phyloP scores from a whole-genome alignment of 2,113 vertebrate genomes.

The Physeter macrocephalus region DNA sequence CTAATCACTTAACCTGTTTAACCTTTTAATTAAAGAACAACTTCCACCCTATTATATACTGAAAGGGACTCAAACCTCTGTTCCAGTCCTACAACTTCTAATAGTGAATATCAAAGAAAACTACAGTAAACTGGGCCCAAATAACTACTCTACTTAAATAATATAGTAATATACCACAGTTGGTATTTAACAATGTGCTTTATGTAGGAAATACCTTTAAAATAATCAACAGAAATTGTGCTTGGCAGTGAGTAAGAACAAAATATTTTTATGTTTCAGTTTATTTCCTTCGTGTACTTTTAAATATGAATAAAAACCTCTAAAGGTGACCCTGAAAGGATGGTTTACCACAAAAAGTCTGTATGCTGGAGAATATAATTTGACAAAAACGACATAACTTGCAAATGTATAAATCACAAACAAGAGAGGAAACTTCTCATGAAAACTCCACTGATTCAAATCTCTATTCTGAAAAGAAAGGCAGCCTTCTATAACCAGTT shows the following conservation, averaged over 20 bases:
- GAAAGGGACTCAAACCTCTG: not conserved
- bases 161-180: not conserved
- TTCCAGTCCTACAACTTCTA: not conserved
- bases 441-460: conserved; percentile 34
- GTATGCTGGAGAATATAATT: not conserved
- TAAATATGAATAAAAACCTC: conserved; percentile 25
- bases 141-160: conserved; percentile 20
- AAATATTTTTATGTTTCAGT: conserved; percentile 13
- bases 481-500: conserved; percentile 59
- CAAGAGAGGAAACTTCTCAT: not conserved
- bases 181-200: not conserved
- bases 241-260: conserved; percentile 16
- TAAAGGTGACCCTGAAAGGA: not conserved
- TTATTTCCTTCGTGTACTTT: conserved; percentile 29
- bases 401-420: conserved; percentile 40
- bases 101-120: conserved; percentile 27
- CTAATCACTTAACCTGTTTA: not conserved
- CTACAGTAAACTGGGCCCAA: not conserved
- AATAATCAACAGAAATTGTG: conserved; percentile 35
- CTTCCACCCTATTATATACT: not conserved
- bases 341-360: not conserved
- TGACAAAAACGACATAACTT: not conserved
- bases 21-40: conserved; percentile 19
- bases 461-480: conserved; percentile 43
- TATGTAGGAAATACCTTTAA: conserved; percentile 17